Evolutionary conservation across 2,797 vertebrate genomes (phyloP).

Genomic region (Sus cebifrons): DNA sequence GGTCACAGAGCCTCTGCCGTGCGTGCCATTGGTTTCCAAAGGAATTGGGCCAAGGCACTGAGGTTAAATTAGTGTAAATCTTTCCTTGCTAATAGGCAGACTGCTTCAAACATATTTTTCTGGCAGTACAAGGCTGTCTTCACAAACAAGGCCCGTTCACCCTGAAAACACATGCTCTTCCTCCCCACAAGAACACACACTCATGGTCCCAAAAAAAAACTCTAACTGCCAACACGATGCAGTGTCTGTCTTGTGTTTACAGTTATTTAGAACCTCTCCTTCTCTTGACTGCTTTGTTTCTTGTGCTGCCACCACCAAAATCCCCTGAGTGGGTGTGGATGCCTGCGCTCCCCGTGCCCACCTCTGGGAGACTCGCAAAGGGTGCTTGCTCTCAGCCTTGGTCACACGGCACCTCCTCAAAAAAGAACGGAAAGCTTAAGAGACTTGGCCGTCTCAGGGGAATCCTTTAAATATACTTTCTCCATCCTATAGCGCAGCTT

Average conservation of each 20-base stretch:
- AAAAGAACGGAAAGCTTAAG: conserved; percentile 14
- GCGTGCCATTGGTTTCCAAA: background rate
- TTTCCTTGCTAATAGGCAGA: background rate
- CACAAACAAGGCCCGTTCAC: background rate
- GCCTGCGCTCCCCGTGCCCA: background rate
- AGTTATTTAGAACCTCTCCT: conserved; percentile 47
- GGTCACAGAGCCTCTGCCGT: background rate
- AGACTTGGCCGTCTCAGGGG: conserved; percentile 14
- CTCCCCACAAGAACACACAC: conserved; percentile 25
- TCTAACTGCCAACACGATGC: background rate
- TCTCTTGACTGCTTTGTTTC: conserved; percentile 44
- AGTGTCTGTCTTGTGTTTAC: conserved; percentile 29
- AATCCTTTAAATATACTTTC: conserved; percentile 19
- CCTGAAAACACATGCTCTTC: background rate
- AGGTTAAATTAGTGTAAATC: background rate
- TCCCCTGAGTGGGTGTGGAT: background rate
- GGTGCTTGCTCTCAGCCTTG: background rate
- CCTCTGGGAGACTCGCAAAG: background rate
- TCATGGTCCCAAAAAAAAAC: background rate
- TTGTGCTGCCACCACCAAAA: background rate
- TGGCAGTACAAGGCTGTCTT: background rate
- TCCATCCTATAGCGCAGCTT: background rate
- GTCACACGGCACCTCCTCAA: background rate
- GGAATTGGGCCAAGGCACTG: background rate
- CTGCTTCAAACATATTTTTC: background rate